phyloP scores from a whole-genome alignment of 2,113 vertebrate genomes.

The Epinephelus lanceolatus region DNA sequence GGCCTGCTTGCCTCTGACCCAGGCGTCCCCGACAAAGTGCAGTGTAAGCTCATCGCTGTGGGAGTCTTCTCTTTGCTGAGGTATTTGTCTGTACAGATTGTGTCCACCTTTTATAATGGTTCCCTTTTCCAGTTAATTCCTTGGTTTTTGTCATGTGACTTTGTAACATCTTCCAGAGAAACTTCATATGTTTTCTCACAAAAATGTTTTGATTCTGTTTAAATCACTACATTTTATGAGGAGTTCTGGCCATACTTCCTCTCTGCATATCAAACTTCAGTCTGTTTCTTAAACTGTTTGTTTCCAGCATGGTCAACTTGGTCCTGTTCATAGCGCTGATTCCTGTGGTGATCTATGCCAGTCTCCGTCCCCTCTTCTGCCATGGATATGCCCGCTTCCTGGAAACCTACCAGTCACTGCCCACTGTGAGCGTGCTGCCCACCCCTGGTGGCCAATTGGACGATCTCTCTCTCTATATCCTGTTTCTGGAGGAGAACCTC shows the following conservation, averaged over 20 bases:
- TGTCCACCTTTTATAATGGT: neutral
- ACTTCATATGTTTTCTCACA: neutral
- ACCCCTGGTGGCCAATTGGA: constrained; percentile 82
- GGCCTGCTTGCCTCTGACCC: constrained; percentile 89
- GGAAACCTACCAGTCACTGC: constrained; percentile 90
- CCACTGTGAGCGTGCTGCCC: constrained; percentile 88
- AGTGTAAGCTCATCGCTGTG: constrained; percentile 95
- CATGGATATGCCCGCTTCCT: constrained; percentile 83
- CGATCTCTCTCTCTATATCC: constrained; percentile 92
- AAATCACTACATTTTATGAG: neutral
- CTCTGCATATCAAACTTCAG: neutral
- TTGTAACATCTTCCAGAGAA: no score
- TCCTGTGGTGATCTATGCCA: constrained; percentile 88
- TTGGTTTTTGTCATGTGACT: neutral
- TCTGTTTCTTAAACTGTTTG: neutral
- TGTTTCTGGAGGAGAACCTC: constrained; percentile 95
- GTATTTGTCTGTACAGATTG: constrained; percentile 37
- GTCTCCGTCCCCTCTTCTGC: constrained; percentile 86
- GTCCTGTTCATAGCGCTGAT: constrained; percentile 87
- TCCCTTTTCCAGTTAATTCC: neutral
- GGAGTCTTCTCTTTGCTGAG: constrained; percentile 95
- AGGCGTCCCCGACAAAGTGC: constrained; percentile 85
- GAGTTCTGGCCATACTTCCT: neutral
- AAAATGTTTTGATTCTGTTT: neutral
- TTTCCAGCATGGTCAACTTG: constrained; percentile 88